Percentiles rank a stretch among this genome's conserved stretches.
These are phyloP conservation scores for Lordiphosa andalusiaca DNA, from an alignment of 2,888 invertebrate genomes.

Conservation along the genomic window DNA sequence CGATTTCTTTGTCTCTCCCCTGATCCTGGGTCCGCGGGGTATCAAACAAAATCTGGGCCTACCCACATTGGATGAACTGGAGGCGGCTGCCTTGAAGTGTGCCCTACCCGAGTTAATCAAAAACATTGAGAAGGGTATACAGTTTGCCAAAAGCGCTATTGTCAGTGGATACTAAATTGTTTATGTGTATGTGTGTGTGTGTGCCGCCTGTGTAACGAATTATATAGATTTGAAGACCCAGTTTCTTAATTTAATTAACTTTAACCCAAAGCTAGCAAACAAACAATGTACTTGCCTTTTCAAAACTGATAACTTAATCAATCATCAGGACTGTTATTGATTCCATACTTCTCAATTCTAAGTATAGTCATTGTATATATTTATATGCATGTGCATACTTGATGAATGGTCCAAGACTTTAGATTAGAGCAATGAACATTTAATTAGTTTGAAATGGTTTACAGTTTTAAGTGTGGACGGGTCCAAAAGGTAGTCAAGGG, in stretches of 20 bases:
- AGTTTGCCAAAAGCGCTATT: constrained; percentile 9
- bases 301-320: constrained; percentile 31
- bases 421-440: background rate
- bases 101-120: constrained; percentile 8
- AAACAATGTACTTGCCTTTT: constrained; percentile 25
- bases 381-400: background rate
- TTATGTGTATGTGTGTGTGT: constrained; percentile 81
- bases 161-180: constrained; percentile 80
- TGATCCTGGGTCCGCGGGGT: constrained; percentile 22
- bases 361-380: background rate
- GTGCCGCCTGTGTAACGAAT: background rate
- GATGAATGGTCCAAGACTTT: background rate
- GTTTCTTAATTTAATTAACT: constrained; percentile 19
- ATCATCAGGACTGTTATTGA: constrained; percentile 21
- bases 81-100: constrained; percentile 1
- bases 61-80: constrained; percentile 19
- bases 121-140: constrained; percentile 12
- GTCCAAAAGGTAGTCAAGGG: no score
- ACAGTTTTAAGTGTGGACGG: no score
- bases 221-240: constrained; percentile 32
- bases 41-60: constrained; percentile 12
- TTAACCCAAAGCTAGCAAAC: constrained; percentile 22
- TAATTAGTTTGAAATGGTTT: no score
- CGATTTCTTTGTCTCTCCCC: constrained; percentile 18
- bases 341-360: constrained; percentile 10